Conservation (phyloP, 2,797 vertebrate genomes). For the Sebastes trivittatus region DNA sequence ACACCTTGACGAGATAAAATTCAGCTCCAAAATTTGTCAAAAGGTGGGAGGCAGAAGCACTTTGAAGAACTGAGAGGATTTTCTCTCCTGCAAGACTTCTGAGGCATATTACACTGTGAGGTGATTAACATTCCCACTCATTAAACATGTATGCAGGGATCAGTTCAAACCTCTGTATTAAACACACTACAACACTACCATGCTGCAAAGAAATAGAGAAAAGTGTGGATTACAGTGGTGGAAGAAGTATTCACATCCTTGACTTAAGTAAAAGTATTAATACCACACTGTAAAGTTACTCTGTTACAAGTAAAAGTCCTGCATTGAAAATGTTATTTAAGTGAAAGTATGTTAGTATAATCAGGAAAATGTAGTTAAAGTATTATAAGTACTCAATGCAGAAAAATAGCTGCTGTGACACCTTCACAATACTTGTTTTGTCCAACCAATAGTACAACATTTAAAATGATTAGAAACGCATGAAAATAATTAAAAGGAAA, state of each 20-base stretch:
- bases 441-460: not conserved
- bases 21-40: constrained; percentile 18
- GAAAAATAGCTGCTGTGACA: not conserved
- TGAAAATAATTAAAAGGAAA: too few relatives aligned
- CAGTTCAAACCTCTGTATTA: constrained; percentile 74
- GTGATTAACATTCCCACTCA: constrained; percentile 78
- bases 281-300: not conserved
- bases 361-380: not conserved
- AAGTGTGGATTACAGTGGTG: not conserved
- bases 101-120: constrained; percentile 67
- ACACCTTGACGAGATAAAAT: constrained; percentile 23
- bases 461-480: not conserved
- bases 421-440: not conserved
- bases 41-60: constrained; percentile 61
- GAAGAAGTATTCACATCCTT: not conserved
- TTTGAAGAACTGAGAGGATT: constrained; percentile 81
- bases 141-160: constrained; percentile 76
- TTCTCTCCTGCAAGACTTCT: constrained; percentile 74
- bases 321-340: not conserved
- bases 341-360: not conserved
- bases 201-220: constrained; percentile 31
- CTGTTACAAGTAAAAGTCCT: not conserved
- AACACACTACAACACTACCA: constrained; percentile 34
- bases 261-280: not conserved
- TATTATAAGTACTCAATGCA: not conserved